Evolutionary conservation across 1,140 invertebrate species (phyloP), one percentile per base, ranked within the genome.

Genomic region (Pogonognathellus flavescens): DNA sequence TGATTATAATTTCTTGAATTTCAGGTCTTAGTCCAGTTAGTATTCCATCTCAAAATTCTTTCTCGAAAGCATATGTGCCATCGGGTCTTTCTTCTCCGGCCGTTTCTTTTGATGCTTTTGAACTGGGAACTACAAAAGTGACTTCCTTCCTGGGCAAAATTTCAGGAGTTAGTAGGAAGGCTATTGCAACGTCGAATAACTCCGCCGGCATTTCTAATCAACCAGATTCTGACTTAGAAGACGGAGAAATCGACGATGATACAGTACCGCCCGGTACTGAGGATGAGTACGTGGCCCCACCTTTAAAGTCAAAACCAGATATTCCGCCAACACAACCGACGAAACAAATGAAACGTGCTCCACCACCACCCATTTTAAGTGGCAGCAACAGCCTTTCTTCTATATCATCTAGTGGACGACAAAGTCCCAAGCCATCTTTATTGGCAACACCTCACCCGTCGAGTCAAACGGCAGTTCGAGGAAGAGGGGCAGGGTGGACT

Each of bases 211-310:
- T n/a, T 31, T 13, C 3, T 41, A n/a, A 16, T 10, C 41, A 25
- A 18, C 16, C n/a, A 18, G 70, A 76, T n/a, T 41, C 49, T 31
- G 70, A 76, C 5, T 31, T 76, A n/a, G 70, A 76, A 50, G 70
- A 76, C 0, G 70, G 70, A 9, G 70, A 76, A 50, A 50, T 76
- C 9, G 25, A 16, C 14, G 16, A 16, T 13, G 14, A 25, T 1
- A 20, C 11, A 5, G 53, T 16, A 10, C 70, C 70, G 7, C 70
- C 70, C 13, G 70, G 70, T 5, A 76, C 41, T 1, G 70, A 76
- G n/a, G 16, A 76, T 14, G 20, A 16, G 11, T n/a, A 13, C 13
- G 2, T 5, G 1, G 2, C 31, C 31, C n/a, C 31, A 5, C n/a
- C 14, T 49, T 7, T 6, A 70, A 31, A 49, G 16, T 18, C 18